These are phyloP conservation scores for Eulemur macaco DNA, from an alignment of 2,113 vertebrate genomes.

Conservation along the genomic window DNA sequence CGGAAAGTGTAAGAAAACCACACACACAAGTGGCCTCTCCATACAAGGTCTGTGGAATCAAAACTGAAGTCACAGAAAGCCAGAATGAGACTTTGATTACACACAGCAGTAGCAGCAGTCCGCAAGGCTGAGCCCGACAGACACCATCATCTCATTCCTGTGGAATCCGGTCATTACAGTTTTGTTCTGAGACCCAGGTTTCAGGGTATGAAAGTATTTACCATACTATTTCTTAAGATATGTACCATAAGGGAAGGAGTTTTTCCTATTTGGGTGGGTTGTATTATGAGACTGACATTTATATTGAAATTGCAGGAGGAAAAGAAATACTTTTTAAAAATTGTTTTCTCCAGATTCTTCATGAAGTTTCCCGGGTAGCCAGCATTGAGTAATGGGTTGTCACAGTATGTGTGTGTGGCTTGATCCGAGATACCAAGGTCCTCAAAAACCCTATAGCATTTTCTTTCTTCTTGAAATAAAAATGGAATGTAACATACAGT, in stretches of 20 bases:
- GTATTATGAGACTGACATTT: constrained; percentile 40
- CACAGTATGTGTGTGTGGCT: background rate
- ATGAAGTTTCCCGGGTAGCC: background rate
- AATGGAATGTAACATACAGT: background rate
- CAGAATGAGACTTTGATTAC: background rate
- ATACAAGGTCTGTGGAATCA: background rate
- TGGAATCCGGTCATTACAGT: background rate
- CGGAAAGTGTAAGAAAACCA: background rate
- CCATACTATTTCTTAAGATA: background rate
- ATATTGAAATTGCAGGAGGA: constrained; percentile 23
- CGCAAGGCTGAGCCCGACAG: background rate
- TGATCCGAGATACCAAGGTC: background rate
- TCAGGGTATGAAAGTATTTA: background rate
- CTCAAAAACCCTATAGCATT: background rate
- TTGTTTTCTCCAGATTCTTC: background rate
- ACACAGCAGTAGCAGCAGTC: rapidly evolving
- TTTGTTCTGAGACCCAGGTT: background rate
- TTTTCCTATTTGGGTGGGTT: background rate
- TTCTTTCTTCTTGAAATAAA: constrained; percentile 60
- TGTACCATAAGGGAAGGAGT: constrained; percentile 4
- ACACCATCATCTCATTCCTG: background rate
- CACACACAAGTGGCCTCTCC: background rate
- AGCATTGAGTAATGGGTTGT: background rate
- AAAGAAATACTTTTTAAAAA: background rate
- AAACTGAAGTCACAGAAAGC: background rate